Conservation (phyloP, 2,888 invertebrate species). For the Apamea crenata region DNA sequence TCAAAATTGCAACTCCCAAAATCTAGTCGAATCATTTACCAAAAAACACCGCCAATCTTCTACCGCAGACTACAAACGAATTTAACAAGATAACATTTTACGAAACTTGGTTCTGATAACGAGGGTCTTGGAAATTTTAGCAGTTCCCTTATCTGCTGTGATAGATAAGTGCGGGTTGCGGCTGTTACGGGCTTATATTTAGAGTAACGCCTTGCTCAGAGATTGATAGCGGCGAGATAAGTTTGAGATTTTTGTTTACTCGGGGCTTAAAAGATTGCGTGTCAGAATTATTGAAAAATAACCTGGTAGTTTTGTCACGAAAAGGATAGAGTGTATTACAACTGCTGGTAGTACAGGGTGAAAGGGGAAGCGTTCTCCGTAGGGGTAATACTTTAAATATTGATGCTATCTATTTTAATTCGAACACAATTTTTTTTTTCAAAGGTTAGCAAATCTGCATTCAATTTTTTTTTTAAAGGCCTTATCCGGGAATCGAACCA, state of each 20-base stretch:
- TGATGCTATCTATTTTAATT: not conserved
- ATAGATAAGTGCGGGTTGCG: conserved; percentile 59
- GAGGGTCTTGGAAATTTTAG: conserved; percentile 57
- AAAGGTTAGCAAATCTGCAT: not conserved
- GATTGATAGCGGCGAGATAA: conserved; percentile 10
- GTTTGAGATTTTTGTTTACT: not conserved
- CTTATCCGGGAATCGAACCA: not conserved
- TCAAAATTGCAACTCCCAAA: not conserved
- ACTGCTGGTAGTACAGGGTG: not conserved
- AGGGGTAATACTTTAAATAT: too few relatives aligned
- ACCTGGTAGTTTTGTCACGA: not conserved
- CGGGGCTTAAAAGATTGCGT: not conserved
- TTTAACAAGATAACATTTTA: conserved; percentile 60
- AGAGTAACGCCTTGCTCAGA: conserved; percentile 30
- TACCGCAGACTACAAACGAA: conserved; percentile 43
- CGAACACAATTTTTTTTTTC: not conserved
- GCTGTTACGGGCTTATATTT: conserved; percentile 41
- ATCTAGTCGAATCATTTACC: not conserved
- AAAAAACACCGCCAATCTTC: conserved; percentile 13
- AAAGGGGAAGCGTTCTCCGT: too few relatives aligned
- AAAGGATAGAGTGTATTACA: not conserved
- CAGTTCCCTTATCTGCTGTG: conserved; percentile 61
- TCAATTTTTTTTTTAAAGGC: not conserved
- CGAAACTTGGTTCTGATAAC: conserved; percentile 60
- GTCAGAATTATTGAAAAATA: not conserved